Evolutionary conservation across 1,140 invertebrate genomes (phyloP), one percentile per base, ranked within the genome.

Genomic region (Drosophila kikkawai): DNA sequence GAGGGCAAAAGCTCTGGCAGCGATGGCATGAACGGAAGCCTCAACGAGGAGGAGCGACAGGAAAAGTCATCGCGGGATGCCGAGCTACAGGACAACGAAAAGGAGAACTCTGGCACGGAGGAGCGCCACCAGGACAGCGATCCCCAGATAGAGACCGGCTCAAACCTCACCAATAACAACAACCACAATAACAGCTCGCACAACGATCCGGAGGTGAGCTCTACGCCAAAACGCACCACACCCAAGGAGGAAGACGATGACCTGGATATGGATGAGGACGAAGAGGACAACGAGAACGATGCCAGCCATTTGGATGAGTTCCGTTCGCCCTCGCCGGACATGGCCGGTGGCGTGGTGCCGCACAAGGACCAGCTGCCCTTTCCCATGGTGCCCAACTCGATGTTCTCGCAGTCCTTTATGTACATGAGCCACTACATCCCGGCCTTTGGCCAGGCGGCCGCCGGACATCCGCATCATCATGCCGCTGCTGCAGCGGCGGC

Each of bases 381-480:
- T 88, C 96, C 96, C 4, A 93, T 97, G 91, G 96, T 97, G 2
- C 96, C 96, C 41, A 97, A 97, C 90, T 96, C 96, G 1, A 96
- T 97, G 95, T 97, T 97, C 92, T 93, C 93, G 57, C 97, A 97
- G 85, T 96, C 96, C 66, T 97, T 98, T 79, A 97, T 97, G 96
- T 97, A 97, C 91, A 97, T 98, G 97, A 97, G 96, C 79, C 97
- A 97, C 85, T 97, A 97, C 91, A 96, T 97, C 86, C 96, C 95
- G 48, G 91, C 91, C 17, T 88, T 93, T 93, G 79, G 91, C 93
- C 90, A 93, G 93, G 93, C 82, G 48, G 93, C 58, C 13, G 93
- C 71, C 84, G 91, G 76, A 7, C 84, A 92, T 93, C 77, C 91
- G 92, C 87, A 92, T 93, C 93, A 80, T 92, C 91, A 92, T 73